Conservation (phyloP, 2,888 invertebrate species). For the Cheilosia pagana region DNA sequence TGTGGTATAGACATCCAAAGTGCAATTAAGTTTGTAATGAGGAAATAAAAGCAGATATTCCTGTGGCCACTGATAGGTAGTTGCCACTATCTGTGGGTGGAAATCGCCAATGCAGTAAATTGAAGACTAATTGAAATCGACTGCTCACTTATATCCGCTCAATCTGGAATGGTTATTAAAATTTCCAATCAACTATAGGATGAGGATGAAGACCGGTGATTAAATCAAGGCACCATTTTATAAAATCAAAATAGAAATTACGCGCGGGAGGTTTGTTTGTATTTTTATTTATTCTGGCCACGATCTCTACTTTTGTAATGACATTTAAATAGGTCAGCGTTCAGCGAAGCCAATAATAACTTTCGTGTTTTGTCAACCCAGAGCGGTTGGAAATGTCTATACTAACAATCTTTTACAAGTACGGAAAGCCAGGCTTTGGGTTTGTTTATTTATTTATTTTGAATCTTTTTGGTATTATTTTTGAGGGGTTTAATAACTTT, state of each 20-base stretch:
- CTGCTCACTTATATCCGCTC: constrained; percentile 52
- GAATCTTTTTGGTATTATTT: too few species aligned
- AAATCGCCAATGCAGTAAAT: constrained; percentile 50
- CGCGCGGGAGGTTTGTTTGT: too few species aligned
- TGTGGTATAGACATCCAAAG: background rate
- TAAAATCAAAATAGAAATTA: background rate
- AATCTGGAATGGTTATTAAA: constrained; percentile 59
- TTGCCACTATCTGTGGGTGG: constrained; percentile 17
- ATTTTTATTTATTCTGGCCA: too few species aligned
- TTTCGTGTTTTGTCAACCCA: too few species aligned
- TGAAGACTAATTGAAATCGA: constrained; percentile 61
- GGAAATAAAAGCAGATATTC: constrained; percentile 69
- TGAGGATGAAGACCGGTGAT: constrained; percentile 10
- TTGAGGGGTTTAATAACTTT: too few species aligned
- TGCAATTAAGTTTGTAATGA: constrained; percentile 69
- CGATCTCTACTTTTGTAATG: too few species aligned
- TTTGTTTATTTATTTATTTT: too few species aligned
- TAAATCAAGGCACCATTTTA: constrained; percentile 1
- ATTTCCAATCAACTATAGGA: constrained; percentile 43
- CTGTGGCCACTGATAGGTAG: constrained; percentile 51
- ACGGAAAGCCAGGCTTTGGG: too few species aligned
- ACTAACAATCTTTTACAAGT: too few species aligned
- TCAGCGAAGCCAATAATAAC: too few species aligned
- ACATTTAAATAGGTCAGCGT: too few species aligned
- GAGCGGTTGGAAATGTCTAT: too few species aligned